phyloP scores from a whole-genome alignment of 2,888 invertebrate species.

The Tridacna gigas region DNA sequence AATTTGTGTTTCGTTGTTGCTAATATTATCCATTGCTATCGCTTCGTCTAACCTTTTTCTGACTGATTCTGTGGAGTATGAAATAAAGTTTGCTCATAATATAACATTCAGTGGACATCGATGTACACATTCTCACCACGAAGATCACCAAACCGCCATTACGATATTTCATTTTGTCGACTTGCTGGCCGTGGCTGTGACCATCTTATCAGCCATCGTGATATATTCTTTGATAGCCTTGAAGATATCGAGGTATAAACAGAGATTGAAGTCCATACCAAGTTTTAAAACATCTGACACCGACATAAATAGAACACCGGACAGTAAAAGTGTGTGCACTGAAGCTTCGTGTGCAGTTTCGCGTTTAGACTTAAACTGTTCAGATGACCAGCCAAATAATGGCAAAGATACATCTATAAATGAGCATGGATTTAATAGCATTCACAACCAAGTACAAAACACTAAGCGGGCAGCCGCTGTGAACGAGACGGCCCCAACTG shows the following conservation, averaged over 20 bases:
- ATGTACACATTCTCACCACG: conserved; percentile 11
- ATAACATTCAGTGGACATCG: background rate
- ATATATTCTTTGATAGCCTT: conserved; percentile 12
- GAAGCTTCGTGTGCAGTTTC: background rate
- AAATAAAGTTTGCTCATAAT: background rate
- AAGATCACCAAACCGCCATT: background rate
- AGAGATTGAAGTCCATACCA: background rate
- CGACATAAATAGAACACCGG: background rate
- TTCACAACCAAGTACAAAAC: background rate
- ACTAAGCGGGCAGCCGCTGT: background rate
- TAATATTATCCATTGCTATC: background rate
- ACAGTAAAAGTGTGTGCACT: background rate
- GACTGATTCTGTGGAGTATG: conserved; percentile 12
- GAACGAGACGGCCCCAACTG: background rate
- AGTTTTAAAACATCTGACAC: background rate
- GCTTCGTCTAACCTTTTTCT: background rate
- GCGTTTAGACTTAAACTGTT: background rate
- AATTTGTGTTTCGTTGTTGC: background rate
- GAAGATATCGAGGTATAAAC: conserved; percentile 6
- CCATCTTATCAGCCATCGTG: conserved; percentile 10
- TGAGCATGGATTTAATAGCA: background rate
- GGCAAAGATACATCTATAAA: background rate
- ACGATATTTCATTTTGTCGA: conserved; percentile 14
- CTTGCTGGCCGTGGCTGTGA: background rate
- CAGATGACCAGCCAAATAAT: background rate